Percentiles rank a stretch among this genome's conserved stretches.
Evolutionary conservation across 2,797 vertebrate genomes (phyloP).

Genomic region (Coranthus polyacanthus): DNA sequence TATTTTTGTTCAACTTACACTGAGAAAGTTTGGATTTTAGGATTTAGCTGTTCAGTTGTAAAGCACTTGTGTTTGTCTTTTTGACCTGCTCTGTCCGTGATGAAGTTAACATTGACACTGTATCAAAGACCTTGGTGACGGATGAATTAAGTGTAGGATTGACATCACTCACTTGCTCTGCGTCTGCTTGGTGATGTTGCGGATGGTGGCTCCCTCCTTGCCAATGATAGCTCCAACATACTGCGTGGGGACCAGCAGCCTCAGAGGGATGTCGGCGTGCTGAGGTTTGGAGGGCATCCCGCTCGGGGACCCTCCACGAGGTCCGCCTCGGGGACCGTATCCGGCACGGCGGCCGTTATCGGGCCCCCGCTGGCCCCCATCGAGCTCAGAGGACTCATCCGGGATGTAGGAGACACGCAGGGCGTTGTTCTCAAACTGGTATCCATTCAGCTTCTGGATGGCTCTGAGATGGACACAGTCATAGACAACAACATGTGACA

Average conservation of each 20-base stretch:
- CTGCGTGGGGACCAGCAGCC: conserved; percentile 94
- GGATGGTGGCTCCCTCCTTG: conserved; percentile 95
- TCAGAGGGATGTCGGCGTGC: conserved; percentile 92
- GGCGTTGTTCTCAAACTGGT: conserved; percentile 93
- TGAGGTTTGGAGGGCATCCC: conserved; percentile 88
- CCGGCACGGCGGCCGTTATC: conserved; percentile 90
- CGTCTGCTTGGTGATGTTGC: conserved; percentile 96
- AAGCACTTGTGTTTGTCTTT: too few species aligned
- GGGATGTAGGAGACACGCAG: conserved; percentile 95
- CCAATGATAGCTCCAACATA: conserved; percentile 96
- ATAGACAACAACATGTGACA: not conserved
- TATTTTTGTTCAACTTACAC: too few species aligned
- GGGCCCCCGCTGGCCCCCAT: conserved; percentile 84
- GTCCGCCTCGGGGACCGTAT: conserved; percentile 85
- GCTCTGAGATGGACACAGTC: conserved; percentile 81
- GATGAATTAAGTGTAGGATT: not conserved
- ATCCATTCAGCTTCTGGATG: conserved; percentile 95
- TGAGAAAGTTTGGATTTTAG: too few species aligned
- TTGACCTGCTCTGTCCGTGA: too few species aligned
- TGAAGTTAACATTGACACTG: too few species aligned
- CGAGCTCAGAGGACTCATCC: conserved; percentile 87
- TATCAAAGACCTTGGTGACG: not conserved
- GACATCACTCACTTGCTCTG: conserved; percentile 95
- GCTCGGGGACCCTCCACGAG: conserved; percentile 88
- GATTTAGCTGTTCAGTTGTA: too few species aligned